These are phyloP conservation scores for Lichenostomus cassidix DNA, from an alignment of 2,113 vertebrate species.

Conservation along the genomic window DNA sequence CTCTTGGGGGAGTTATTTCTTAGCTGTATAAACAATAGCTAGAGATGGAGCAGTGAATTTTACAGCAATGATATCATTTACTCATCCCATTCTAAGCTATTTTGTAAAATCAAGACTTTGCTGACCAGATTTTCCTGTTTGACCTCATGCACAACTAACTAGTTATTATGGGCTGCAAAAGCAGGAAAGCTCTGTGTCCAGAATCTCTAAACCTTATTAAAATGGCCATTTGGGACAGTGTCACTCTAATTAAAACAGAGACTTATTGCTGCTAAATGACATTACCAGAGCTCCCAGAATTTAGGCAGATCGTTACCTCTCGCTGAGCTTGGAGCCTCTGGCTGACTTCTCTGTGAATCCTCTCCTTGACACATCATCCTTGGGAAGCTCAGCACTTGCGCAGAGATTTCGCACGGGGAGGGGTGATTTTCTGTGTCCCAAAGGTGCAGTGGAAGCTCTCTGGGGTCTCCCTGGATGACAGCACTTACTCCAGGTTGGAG, in stretches of 20 bases:
- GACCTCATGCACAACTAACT: not conserved
- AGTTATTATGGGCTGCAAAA: not conserved
- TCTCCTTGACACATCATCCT: not conserved
- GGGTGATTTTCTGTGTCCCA: not conserved
- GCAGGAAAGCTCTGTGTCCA: not conserved
- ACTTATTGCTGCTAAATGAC: slow-evolving; percentile 2
- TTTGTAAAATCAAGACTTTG: not conserved
- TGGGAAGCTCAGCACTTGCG: not conserved
- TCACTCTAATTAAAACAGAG: not conserved
- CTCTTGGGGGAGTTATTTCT: not conserved
- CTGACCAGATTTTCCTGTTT: not conserved
- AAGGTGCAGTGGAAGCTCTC: not conserved
- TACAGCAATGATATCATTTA: not conserved
- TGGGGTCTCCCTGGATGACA: not conserved
- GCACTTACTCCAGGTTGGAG: not conserved
- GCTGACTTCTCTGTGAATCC: not conserved
- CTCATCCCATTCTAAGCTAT: not conserved
- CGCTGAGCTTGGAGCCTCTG: not conserved
- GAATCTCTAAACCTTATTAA: slow-evolving; percentile 27
- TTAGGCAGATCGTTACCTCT: not conserved
- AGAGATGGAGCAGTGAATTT: not conserved
- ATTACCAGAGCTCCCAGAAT: not conserved
- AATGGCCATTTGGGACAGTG: not conserved
- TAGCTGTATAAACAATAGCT: not conserved
- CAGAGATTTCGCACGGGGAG: not conserved